phyloP scores from a whole-genome alignment of 2,113 vertebrate genomes.

The Danio rerio region GRCz12tu NC_133188.1:3722001-3722500 shows the following conservation, averaged over 20 bases:
- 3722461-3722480: not conserved
- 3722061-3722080: constrained; percentile 79
- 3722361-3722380: not conserved
- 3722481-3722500: not conserved
- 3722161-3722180: constrained; percentile 90
- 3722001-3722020: not conserved
- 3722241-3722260: constrained; percentile 2
- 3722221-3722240: constrained; percentile 74
- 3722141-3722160: constrained; percentile 91
- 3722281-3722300: not conserved
- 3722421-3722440: not conserved
- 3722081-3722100: constrained; percentile 90
- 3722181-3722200: constrained; percentile 90
- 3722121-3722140: constrained; percentile 91
- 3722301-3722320: constrained; percentile 20
- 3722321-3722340: not conserved
- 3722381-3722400: not conserved
- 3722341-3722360: not conserved
- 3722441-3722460: not conserved
- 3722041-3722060: not conserved
- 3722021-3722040: not conserved
- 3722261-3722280: not conserved
- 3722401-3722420: not conserved
- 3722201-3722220: constrained; percentile 88
- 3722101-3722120: constrained; percentile 92